Conservation (phyloP, 2,113 vertebrate genomes). For the Syngnathoides biaculeatus region DNA sequence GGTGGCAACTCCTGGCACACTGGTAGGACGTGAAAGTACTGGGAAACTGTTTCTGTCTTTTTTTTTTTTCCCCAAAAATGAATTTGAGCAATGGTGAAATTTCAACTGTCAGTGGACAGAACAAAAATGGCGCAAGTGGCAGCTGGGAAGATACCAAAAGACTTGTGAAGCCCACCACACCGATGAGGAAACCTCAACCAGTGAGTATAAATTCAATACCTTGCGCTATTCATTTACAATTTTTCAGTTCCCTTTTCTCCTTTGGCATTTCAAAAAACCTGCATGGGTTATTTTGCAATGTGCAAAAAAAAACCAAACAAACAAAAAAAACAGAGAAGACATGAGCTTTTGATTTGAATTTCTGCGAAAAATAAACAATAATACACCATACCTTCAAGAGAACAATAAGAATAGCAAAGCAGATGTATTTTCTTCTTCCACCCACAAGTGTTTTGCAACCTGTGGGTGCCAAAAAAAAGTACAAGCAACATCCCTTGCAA, state of each 20-base stretch:
- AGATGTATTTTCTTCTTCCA: too few relatives aligned
- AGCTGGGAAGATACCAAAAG: slow-evolving; percentile 40
- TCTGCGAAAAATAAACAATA: too few relatives aligned
- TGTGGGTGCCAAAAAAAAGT: background rate
- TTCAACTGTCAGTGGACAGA: slow-evolving; percentile 40
- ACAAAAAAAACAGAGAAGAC: too few relatives aligned
- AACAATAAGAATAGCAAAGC: too few relatives aligned
- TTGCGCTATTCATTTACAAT: background rate
- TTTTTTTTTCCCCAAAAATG: slow-evolving; percentile 33
- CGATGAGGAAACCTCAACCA: slow-evolving; percentile 55
- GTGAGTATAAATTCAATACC: slow-evolving; percentile 43
- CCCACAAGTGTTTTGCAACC: background rate
- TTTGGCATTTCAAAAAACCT: background rate
- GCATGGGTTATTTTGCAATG: too few relatives aligned
- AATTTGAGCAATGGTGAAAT: slow-evolving; percentile 43
- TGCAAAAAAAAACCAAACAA: too few relatives aligned
- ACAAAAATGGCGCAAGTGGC: slow-evolving; percentile 26
- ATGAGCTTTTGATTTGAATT: too few relatives aligned
- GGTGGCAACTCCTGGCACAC: slow-evolving; percentile 21
- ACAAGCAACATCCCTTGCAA: background rate
- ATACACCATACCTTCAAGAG: too few relatives aligned
- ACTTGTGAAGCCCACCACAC: slow-evolving; percentile 43
- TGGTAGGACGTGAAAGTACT: slow-evolving; percentile 24
- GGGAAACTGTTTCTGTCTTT: slow-evolving; percentile 4
- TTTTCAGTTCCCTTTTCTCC: background rate